phyloP scores from a whole-genome alignment of 2,888 invertebrate species.

The Mythimna vitellina region DNA sequence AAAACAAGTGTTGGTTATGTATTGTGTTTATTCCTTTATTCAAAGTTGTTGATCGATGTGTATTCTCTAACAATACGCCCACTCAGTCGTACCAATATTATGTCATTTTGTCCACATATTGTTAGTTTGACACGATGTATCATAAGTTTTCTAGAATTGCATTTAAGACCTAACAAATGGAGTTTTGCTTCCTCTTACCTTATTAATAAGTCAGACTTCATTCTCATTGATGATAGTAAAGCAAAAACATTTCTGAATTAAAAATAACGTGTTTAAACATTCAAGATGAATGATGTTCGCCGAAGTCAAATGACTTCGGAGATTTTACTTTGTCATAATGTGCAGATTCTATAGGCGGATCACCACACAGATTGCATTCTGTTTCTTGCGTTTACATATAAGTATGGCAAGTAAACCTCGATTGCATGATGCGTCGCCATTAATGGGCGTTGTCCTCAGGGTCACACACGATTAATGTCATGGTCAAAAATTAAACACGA shows the following conservation, averaged over 20 bases:
- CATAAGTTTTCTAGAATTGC: constrained; percentile 40
- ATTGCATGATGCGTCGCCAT: constrained; percentile 49
- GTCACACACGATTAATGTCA: constrained; percentile 62
- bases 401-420: constrained; percentile 48
- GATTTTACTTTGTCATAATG: constrained; percentile 17
- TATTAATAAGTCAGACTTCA: constrained; percentile 17
- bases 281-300: constrained; percentile 6
- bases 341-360: constrained; percentile 30
- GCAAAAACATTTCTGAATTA: constrained; percentile 13
- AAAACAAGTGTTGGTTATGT: constrained; percentile 31
- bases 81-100: constrained; percentile 25
- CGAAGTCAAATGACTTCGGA: constrained; percentile 2
- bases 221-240: constrained; percentile 9
- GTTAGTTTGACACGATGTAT: constrained; percentile 44
- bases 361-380: constrained; percentile 43
- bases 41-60: constrained; percentile 19
- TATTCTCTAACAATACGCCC: constrained; percentile 23
- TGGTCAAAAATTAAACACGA: constrained; percentile 46
- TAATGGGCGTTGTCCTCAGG: constrained; percentile 58
- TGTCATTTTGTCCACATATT: constrained; percentile 37
- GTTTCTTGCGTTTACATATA: constrained; percentile 47
- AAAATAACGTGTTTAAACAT: constrained; percentile 11
- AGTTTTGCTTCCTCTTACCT: constrained; percentile 44
- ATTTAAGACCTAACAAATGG: constrained; percentile 18
- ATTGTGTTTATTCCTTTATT: constrained; percentile 30